Evolutionary conservation across 2,888 invertebrate species (phyloP).

Genomic region (Himalopsyche japonica): DNA sequence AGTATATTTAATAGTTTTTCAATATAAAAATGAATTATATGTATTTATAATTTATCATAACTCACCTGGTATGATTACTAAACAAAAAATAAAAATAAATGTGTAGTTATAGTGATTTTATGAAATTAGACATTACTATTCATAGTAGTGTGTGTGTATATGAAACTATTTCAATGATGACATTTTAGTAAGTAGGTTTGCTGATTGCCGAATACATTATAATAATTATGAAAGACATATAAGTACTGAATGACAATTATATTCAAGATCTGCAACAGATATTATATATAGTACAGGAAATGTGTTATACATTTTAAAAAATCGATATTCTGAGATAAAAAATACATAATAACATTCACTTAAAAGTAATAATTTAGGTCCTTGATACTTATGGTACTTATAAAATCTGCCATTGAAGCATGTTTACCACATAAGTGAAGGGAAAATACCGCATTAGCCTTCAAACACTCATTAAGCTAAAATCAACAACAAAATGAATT

Average conservation of each 20-base stretch:
- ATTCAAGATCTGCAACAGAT: neutral
- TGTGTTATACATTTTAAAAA: neutral
- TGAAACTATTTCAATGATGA: constrained; percentile 20
- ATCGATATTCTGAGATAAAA: neutral
- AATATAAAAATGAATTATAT: neutral
- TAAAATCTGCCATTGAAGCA: constrained; percentile 1
- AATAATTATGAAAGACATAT: neutral
- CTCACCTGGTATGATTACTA: neutral
- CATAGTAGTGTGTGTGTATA: neutral
- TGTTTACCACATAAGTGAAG: neutral
- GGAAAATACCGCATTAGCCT: constrained; percentile 23
- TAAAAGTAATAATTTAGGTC: neutral
- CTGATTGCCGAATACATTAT: constrained; percentile 14
- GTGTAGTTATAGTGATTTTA: neutral
- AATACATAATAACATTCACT: neutral
- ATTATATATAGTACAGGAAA: neutral
- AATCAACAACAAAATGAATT: neutral
- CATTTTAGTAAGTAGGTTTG: constrained; percentile 19
- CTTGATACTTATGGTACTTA: neutral
- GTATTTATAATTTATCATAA: neutral
- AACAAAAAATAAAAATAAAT: neutral
- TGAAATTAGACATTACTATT: neutral
- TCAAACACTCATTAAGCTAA: constrained; percentile 19
- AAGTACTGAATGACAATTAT: constrained; percentile 9
- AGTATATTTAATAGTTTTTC: neutral